These are phyloP conservation scores for Monoplex corrugatus DNA, from an alignment of 2,888 invertebrate species.

Conservation along the genomic window DNA sequence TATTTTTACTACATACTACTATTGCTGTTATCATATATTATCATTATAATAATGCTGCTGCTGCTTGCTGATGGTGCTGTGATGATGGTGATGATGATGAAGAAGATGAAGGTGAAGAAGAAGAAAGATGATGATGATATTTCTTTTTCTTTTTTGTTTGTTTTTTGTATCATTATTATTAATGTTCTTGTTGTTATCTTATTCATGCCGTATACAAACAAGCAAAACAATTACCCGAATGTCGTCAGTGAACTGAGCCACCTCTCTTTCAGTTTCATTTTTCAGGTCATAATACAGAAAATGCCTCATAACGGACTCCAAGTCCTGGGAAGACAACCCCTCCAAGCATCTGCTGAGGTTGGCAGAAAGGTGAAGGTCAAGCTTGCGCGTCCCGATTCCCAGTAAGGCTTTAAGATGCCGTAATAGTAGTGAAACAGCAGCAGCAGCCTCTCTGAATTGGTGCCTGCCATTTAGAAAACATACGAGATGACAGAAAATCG, in stretches of 20 bases:
- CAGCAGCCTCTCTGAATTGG: constrained; percentile 42
- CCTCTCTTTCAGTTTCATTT: constrained; percentile 13
- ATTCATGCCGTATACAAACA: no score
- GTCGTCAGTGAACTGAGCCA: background rate
- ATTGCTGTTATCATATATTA: no score
- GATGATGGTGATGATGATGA: no score
- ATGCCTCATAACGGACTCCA: constrained; percentile 41
- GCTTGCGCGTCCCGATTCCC: constrained; percentile 17
- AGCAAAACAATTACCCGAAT: constrained; percentile 8
- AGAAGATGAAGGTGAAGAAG: no score
- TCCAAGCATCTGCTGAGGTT: constrained; percentile 47
- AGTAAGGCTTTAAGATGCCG: constrained; percentile 51
- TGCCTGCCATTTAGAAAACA: background rate
- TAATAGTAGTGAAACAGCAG: constrained; percentile 55
- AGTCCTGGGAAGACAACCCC: constrained; percentile 1
- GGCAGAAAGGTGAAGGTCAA: constrained; percentile 35
- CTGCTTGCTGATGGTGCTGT: no score
- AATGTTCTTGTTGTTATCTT: no score
- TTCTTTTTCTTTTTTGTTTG: no score
- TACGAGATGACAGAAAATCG: no score
- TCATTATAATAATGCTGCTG: no score
- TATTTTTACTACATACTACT: no score
- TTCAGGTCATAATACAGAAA: constrained; percentile 42
- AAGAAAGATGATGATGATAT: no score
- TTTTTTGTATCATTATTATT: no score